Conservation (phyloP, 2,797 vertebrate species). For the Acanthornis magna region DNA sequence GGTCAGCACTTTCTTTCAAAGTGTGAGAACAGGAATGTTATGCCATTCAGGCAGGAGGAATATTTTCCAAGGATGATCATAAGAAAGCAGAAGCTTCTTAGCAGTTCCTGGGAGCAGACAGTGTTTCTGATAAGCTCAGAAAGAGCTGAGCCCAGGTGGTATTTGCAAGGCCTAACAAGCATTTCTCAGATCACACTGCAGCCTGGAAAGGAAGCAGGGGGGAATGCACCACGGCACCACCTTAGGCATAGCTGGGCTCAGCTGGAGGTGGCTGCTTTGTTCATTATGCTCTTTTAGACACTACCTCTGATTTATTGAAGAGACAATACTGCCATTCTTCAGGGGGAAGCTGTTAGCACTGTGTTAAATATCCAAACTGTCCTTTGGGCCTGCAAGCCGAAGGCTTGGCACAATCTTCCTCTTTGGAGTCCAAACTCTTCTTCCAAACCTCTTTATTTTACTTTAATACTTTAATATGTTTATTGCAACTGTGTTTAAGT, state of each 20-base stretch:
- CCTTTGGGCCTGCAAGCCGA: neutral
- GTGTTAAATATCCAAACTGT: neutral
- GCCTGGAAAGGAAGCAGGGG: too few species aligned
- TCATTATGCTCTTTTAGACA: neutral
- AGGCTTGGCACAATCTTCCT: neutral
- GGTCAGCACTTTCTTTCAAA: too few species aligned
- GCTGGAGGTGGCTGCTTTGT: neutral
- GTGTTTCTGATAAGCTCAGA: too few species aligned
- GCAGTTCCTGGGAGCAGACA: too few species aligned
- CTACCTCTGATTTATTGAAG: slow-evolving; percentile 36
- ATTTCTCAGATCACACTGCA: too few species aligned
- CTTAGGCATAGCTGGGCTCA: neutral
- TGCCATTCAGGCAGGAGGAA: too few species aligned
- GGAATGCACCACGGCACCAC: neutral
- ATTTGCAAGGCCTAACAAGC: too few species aligned
- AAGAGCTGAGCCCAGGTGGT: too few species aligned
- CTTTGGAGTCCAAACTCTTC: neutral
- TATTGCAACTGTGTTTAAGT: neutral
- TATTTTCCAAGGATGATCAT: too few species aligned
- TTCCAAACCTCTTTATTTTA: neutral
- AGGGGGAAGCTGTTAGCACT: neutral
- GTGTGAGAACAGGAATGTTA: too few species aligned
- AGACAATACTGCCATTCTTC: neutral
- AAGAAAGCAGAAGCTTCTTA: too few species aligned
- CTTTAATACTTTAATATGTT: neutral